phyloP scores from a whole-genome alignment of 2,113 vertebrate genomes.

The Pseudorasbora parva region DNA sequence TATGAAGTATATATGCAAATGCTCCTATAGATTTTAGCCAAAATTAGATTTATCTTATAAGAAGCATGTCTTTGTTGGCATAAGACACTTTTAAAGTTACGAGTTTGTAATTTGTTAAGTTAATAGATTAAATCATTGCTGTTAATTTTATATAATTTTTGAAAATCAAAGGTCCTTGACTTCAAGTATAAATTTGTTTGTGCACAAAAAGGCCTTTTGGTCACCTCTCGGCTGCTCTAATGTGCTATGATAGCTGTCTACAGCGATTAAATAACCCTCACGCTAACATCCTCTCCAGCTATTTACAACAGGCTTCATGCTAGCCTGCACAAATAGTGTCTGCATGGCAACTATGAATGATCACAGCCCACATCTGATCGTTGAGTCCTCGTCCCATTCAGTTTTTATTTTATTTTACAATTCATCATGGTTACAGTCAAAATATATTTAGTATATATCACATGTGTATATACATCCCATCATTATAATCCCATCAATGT shows the following conservation, averaged over 20 bases:
- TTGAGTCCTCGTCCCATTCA: background rate
- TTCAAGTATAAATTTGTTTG: slow-evolving; percentile 16
- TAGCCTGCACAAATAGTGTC: slow-evolving; percentile 41
- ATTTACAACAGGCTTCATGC: slow-evolving; percentile 48
- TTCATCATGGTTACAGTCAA: no score
- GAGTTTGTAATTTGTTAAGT: background rate
- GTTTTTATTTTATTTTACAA: background rate
- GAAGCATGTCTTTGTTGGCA: background rate
- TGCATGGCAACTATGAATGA: slow-evolving; percentile 46
- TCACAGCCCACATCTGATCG: background rate
- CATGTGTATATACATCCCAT: background rate
- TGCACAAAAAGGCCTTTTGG: background rate
- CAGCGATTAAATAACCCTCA: slow-evolving; percentile 43
- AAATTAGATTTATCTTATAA: background rate
- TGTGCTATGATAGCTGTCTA: slow-evolving; percentile 51
- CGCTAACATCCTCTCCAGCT: slow-evolving; percentile 49
- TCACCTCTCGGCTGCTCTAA: slow-evolving; percentile 37
- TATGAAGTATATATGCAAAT: background rate
- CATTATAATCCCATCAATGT: background rate
- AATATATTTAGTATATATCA: background rate
- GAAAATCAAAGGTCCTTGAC: background rate
- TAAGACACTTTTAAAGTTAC: background rate
- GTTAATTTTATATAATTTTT: background rate
- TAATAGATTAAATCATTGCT: background rate
- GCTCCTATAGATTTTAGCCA: background rate